A percentile compares a stretch with the other conserved stretches of the same genome.
Conservation (phyloP, 2,888 invertebrate species). For the Thymelicus lineola region DNA sequence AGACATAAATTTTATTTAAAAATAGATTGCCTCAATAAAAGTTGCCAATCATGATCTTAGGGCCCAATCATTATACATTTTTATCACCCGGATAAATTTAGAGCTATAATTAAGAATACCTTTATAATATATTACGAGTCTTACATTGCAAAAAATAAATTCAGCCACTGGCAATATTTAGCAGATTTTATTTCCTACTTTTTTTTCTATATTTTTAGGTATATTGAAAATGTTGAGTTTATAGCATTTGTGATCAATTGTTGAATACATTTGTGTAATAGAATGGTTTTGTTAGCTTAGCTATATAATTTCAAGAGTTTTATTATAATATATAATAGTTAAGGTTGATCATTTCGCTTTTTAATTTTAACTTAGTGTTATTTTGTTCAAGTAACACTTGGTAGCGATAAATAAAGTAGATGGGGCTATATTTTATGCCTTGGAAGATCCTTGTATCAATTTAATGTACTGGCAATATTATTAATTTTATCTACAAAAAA, state of each 20-base stretch:
- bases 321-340: not conserved
- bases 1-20: too few relatives aligned
- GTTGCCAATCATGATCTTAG: not conserved
- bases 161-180: not conserved
- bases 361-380: constrained; percentile 2
- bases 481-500: not conserved
- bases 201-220: too few relatives aligned
- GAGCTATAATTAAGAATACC: too few relatives aligned
- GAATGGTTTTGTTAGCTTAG: constrained; percentile 6
- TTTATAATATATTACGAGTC: too few relatives aligned
- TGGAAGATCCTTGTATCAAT: not conserved
- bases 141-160: too few relatives aligned
- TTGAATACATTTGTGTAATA: not conserved
- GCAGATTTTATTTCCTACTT: too few relatives aligned
- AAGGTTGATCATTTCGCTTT: not conserved
- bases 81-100: too few relatives aligned
- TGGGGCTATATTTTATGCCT: not conserved
- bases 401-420: not conserved
- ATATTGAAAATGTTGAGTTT: not conserved
- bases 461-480: not conserved
- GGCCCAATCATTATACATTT: not conserved
- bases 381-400: not conserved
- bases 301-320: constrained; percentile 7
- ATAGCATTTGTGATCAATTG: not conserved
- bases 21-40: not conserved